Base-by-base conservation (phyloP, 2,888 invertebrate genomes). In the Plemyria rubiginata region DNA sequence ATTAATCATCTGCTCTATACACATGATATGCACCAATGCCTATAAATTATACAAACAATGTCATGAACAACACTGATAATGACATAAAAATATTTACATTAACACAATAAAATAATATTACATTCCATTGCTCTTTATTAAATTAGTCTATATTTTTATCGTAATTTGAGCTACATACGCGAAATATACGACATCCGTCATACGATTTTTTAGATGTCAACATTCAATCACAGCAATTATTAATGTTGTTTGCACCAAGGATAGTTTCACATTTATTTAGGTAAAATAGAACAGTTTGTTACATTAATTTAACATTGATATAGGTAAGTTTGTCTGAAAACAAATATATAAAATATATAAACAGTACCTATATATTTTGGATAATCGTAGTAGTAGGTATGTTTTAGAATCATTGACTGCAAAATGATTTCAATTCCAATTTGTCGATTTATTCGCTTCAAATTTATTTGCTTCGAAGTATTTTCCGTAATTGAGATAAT, bases 1-100 rank as follows among this genome's bases (percentile, higher is more conserved):
- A 91, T 87, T 92, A 91, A 88, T 89, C 92, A 88, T 91, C 91
- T 89, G 92, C 85, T 86, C 90, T 92, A 92, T 90, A 91, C 92
- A 92, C 92, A 91, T 92, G 92, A 92, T 92, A 92, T 92, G 92
- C 92, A 92, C 92, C 92, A 92, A 92, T 92, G 92, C 86, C 88
- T 92, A 92, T 90, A 90, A 92, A 92, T 91, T 85, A 92, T 89
- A 90, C 81, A 90, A 91, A 91, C 82, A 74, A 88, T 84, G 81
- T 77, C 74, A 86, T 85, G 84, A 87, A 83, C 80, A 80, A 82
- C 83, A 80, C 77, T 73, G 77, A 79, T 81, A 80, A 86, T 82
- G 83, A 86, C 80, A 76, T 82, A 81, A 86, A 69, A 85, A 74
- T 82, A 85, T 87, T 82, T 88, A 87, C 88, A 86, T 72, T 76